Evolutionary conservation across 2,888 invertebrate genomes (phyloP).

Genomic region (Ametastegia equiseti): DNA sequence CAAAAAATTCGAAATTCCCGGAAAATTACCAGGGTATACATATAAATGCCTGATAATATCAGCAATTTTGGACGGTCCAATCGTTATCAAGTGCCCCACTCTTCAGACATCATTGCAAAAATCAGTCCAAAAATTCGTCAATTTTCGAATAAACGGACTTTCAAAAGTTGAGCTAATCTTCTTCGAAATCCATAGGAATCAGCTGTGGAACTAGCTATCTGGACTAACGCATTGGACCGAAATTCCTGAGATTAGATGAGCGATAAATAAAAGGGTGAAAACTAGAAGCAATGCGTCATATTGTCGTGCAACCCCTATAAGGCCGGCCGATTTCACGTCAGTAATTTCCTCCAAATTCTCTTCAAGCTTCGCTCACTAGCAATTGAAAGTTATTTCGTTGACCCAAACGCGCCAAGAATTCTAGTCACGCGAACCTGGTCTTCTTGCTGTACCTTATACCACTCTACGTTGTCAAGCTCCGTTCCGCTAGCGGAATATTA

Average conservation of each 20-base stretch:
- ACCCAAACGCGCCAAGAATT: constrained; percentile 41
- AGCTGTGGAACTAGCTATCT: too few relatives aligned
- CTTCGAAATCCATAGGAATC: neutral
- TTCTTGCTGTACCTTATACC: neutral
- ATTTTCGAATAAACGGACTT: neutral
- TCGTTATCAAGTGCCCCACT: too few relatives aligned
- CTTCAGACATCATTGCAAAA: too few relatives aligned
- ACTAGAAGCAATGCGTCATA: neutral
- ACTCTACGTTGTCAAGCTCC: constrained; percentile 21
- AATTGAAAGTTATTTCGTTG: constrained; percentile 26
- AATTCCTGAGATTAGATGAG: too few relatives aligned
- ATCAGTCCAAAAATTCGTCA: too few relatives aligned
- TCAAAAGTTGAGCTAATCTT: neutral
- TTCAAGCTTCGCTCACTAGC: neutral
- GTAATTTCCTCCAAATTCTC: constrained; percentile 18
- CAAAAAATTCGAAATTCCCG: too few relatives aligned
- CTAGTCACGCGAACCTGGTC: constrained; percentile 6
- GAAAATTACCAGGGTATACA: too few relatives aligned
- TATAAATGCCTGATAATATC: too few relatives aligned
- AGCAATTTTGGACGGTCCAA: too few relatives aligned
- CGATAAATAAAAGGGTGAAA: too few relatives aligned
- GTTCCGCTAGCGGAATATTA: neutral
- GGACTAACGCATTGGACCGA: neutral
- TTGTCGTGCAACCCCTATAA: neutral
- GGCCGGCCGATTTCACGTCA: neutral